phyloP scores from a whole-genome alignment of 2,113 vertebrate genomes.

The Sapayoa aenigma region DNA sequence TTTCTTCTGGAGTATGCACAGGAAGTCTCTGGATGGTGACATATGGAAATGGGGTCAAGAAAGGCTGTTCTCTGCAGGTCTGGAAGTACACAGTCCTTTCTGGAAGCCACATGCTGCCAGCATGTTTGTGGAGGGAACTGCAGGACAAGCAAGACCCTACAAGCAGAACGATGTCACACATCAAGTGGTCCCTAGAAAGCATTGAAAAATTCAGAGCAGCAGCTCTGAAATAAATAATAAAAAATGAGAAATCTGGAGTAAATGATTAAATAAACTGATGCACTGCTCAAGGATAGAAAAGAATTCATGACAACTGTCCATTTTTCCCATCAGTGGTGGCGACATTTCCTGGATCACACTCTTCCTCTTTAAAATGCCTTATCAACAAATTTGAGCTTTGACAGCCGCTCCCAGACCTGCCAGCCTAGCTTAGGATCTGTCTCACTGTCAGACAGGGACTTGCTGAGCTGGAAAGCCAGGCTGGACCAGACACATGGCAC shows the following conservation, averaged over 20 bases:
- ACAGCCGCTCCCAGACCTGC: not conserved
- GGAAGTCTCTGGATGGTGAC: not conserved
- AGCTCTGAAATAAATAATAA: not conserved
- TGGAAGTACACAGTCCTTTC: not conserved
- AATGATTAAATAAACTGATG: not conserved
- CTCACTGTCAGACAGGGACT: not conserved
- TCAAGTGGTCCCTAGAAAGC: not conserved
- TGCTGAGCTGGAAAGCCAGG: not conserved
- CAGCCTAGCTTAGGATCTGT: not conserved
- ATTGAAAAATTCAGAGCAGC: not conserved
- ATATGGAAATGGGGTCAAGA: not conserved
- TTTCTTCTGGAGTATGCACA: not conserved
- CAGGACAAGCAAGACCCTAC: not conserved
- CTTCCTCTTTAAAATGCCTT: not conserved
- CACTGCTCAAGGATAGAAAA: not conserved
- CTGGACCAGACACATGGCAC: not conserved
- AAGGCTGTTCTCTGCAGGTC: not conserved
- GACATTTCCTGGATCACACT: not conserved
- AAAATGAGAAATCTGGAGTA: not conserved
- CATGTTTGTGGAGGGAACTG: not conserved
- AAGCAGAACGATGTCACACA: not conserved
- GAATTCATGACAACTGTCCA: not conserved
- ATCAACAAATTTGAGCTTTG: not conserved
- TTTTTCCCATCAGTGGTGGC: not conserved
- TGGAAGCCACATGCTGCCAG: not conserved